Evolutionary conservation across 2,797 vertebrate species (phyloP).

Genomic region (Notoglanidium macrostoma): DNA sequence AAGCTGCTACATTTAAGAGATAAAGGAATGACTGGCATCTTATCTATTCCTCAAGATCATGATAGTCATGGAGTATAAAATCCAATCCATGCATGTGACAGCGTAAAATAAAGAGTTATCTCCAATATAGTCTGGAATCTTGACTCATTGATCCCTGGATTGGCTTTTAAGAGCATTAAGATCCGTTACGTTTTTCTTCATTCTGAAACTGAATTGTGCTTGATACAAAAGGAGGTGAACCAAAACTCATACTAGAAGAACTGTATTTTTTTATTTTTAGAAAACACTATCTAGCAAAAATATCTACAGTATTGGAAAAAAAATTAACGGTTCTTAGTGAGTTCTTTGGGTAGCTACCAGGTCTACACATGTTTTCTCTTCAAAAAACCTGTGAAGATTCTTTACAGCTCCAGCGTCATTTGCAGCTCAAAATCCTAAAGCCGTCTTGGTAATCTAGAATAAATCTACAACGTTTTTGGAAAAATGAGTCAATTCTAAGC

Average conservation of each 20-base stretch:
- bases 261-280: neutral
- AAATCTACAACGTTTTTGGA: neutral
- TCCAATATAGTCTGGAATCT: neutral
- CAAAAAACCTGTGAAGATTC: neutral
- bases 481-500: neutral
- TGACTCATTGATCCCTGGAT: neutral
- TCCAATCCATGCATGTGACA: neutral
- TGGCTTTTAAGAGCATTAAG: neutral
- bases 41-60: neutral
- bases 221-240: neutral
- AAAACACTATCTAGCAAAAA: neutral
- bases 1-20: neutral
- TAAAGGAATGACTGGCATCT: conserved; percentile 1
- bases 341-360: neutral
- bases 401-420: neutral
- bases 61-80: neutral
- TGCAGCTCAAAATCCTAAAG: neutral
- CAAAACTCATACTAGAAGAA: neutral
- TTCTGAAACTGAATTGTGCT: neutral
- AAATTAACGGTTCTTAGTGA: neutral
- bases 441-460: neutral
- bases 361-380: neutral
- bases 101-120: neutral
- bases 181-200: neutral
- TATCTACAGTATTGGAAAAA: neutral